These are phyloP conservation scores for Stichopus chloronotus DNA, from an alignment of 35 echinoderm and acorn worm species.

Conservation along the genomic window DNA sequence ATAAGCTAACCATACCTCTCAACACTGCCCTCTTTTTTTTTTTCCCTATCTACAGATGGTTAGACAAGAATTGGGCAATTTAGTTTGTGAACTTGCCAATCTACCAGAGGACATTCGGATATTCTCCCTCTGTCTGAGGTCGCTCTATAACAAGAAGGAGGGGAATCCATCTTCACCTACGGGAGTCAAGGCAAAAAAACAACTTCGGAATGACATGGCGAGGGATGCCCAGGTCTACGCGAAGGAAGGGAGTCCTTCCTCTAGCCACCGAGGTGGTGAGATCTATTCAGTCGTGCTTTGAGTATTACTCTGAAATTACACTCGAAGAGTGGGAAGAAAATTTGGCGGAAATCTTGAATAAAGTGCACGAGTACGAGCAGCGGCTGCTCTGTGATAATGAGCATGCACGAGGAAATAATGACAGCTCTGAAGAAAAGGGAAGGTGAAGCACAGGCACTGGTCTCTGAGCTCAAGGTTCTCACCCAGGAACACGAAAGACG, in stretches of 20 bases:
- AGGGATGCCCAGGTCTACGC: conserved; percentile 18
- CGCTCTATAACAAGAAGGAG: conserved; percentile 12
- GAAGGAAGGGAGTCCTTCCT: conserved; percentile 12
- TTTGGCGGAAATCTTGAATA: neutral
- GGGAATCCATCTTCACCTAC: neutral
- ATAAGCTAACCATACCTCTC: no score
- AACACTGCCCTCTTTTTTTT: no score
- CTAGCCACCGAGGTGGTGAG: conserved; percentile 12
- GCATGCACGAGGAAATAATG: neutral
- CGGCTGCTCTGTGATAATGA: neutral
- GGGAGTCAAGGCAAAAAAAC: neutral
- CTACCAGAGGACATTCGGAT: conserved; percentile 5
- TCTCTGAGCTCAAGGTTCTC: neutral
- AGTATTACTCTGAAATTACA: neutral
- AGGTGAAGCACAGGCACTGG: conserved; percentile 26
- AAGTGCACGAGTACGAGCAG: neutral
- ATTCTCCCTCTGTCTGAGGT: conserved; percentile 40
- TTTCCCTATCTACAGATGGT: no score
- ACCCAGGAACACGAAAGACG: neutral
- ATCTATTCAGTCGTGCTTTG: conserved; percentile 14
- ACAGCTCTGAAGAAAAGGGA: neutral
- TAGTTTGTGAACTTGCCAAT: neutral
- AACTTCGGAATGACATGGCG: neutral
- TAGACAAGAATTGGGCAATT: neutral
- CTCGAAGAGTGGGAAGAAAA: conserved; percentile 32